Conservation (phyloP, 2,113 vertebrate species). For the Otolemur garnettii region DNA sequence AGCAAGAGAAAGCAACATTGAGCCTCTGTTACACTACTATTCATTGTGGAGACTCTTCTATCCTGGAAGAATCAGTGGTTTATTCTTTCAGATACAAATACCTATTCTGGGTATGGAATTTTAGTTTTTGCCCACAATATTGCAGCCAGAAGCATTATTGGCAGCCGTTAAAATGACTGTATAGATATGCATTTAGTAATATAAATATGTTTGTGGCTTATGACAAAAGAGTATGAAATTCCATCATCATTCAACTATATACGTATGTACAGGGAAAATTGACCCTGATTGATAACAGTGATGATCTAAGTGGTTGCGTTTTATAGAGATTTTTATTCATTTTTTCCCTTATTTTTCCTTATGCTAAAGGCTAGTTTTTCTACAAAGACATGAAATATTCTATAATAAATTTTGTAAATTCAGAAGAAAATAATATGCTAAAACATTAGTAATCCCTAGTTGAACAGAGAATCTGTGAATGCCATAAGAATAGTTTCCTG, state of each 20-base stretch:
- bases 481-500: background rate
- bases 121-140: conserved; percentile 10
- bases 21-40: background rate
- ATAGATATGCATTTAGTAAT: conserved; percentile 15
- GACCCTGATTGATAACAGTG: background rate
- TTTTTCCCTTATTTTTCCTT: background rate
- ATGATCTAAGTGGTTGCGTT: background rate
- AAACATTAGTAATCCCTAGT: background rate
- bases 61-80: background rate
- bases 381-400: background rate
- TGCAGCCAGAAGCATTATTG: background rate
- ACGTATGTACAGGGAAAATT: background rate
- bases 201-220: background rate
- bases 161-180: background rate
- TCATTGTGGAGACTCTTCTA: background rate
- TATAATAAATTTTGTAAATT: background rate
- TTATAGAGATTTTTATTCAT: background rate
- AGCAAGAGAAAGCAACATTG: background rate
- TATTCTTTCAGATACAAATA: conserved; percentile 29
- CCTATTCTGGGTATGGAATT: background rate
- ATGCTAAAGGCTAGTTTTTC: background rate
- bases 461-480: background rate
- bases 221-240: background rate
- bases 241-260: background rate
- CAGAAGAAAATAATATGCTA: background rate